Base-by-base conservation (phyloP, 2,888 invertebrate species). In the Gortyna flavago region DNA sequence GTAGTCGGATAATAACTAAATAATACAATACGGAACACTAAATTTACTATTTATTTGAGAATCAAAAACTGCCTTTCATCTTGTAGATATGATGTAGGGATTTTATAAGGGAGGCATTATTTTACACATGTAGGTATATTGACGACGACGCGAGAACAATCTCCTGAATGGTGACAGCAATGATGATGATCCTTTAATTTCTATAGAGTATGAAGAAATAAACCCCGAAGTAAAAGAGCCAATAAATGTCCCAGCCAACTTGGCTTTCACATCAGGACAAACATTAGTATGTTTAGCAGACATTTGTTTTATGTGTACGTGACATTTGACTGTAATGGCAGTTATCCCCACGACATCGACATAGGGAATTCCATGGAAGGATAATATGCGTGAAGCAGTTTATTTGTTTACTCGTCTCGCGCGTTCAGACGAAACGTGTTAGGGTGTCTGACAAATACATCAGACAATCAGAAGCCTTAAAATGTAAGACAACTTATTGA, bases 361-460 rank as follows among this genome's bases (percentile, higher is more conserved):
- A 74, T 70, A 62, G 86, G 84, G 70, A 84, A 75, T 84, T 72
- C 84, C 84, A 83, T 72, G n/a, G 51, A 13, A 71, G 57, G 73
- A 54, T 69, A 66, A 68, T 72, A 35, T 69, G 70, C 41, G 71
- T 75, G 72, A 72, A 76, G 72, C 57, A 51, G 57, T 77, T 78
- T 82, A 72, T 84, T 68, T 84, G 68, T 81, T 81, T 74, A 67
- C 35, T 59, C 21, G 57, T 77, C 64, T 67, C 16, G 59, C 73
- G 32, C 48, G 21, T 51, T 75, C 54, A 71, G 71, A 51, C 41
- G 2, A 71, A 77, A 57, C 57, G 32, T 62, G 44, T 54, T 83
- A 65, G 69, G 44, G 32, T 69, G 35, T 54, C 44, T 61, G 48
- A 70, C 21, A 35, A 70, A 61, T 76, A 69, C 35, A 8, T 4